Base-by-base conservation (phyloP, 2,888 invertebrate species). In the Loripinus fragilis region DNA sequence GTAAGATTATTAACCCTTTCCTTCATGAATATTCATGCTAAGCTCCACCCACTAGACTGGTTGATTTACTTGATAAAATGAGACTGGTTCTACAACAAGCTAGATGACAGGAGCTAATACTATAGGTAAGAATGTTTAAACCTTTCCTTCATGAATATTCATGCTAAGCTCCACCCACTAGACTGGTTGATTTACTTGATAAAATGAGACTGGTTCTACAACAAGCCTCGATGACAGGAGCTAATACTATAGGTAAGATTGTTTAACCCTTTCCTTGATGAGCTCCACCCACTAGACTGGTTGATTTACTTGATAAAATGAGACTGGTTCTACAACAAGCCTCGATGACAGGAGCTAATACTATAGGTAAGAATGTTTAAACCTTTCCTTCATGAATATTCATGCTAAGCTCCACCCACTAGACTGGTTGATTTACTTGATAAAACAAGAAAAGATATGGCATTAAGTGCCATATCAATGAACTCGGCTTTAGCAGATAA, bases 11-110 rank as follows among this genome's bases (percentile, higher is more conserved):
- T 90, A 89, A 87, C 66, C 64, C 78, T 64, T 87, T 91, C 86
- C 83, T 91, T 68, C 74, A 85, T n/a, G n/a, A n/a, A n/a, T n/a
- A n/a, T n/a, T n/a, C n/a, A n/a, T n/a, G n/a, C n/a, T n/a, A n/a
- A n/a, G n/a, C n/a, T n/a, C n/a, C n/a, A n/a, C n/a, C n/a, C n/a
- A n/a, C 12, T 38, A 8, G 89, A 72, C 81, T 91, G 81, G 87
- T 90, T 74, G 90, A 90, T 73, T 78, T 91, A 68, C 83, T 91
- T 55, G 90, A 89, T 45, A 88, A 90, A 86, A 90, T 91, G 90
- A 89, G 87, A 69, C 64, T 80, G 66, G 87, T 91, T 87, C 83
- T 91, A 68, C 74, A 85, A 67, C 86, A 90, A 75, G 91, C 90
- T 86, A 90, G 48, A 85, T 87, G 23, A 80, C 89, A 55, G 55